Evolutionary conservation across 1,140 invertebrate genomes (phyloP).

Genomic region (Grapholita molesta): DNA sequence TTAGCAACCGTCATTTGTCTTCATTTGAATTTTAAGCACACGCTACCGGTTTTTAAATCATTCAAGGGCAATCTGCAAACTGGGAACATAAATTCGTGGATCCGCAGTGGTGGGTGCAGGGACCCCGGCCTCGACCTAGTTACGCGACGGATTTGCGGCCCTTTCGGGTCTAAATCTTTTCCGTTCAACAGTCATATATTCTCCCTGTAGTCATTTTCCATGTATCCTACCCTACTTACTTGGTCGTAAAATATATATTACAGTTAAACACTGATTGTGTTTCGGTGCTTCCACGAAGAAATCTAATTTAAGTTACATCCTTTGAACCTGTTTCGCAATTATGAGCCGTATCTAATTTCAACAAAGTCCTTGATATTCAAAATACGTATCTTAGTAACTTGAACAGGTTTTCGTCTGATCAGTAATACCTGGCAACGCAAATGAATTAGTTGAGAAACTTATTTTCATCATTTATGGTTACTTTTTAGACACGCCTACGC

Average conservation of each 20-base stretch:
- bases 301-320: neutral
- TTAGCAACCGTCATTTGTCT: too few species aligned
- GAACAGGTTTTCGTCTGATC: neutral
- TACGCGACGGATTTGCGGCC: neutral
- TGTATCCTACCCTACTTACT: neutral
- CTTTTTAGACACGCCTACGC: neutral
- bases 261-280: too few species aligned
- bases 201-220: neutral
- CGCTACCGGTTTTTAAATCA: neutral
- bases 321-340: neutral
- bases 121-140: neutral
- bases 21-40: too few species aligned
- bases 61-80: neutral
- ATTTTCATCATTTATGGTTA: neutral
- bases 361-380: neutral
- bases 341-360: neutral
- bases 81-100: neutral
- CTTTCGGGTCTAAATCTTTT: neutral
- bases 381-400: neutral
- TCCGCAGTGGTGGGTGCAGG: neutral
- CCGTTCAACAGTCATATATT: neutral
- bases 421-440: neutral
- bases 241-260: too few species aligned
- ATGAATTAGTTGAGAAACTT: neutral
- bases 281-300: too few species aligned